Conservation (phyloP, 2,797 vertebrate species). For the Oreonectes daqikongensis region DNA sequence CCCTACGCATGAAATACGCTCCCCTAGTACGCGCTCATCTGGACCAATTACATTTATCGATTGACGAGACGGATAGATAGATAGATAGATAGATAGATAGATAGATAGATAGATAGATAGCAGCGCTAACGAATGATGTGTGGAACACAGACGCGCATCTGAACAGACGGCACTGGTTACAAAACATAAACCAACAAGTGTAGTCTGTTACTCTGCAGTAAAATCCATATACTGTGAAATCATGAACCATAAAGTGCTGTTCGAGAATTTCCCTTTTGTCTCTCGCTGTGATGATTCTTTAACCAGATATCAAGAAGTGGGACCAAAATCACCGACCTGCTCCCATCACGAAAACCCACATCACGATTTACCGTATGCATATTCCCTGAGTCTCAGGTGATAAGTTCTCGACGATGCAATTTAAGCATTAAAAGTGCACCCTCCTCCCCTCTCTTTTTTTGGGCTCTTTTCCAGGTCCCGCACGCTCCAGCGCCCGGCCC, state of each 20-base stretch:
- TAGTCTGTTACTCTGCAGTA: background rate
- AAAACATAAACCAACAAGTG: background rate
- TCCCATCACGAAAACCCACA: background rate
- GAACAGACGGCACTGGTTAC: background rate
- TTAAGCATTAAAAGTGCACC: slow-evolving; percentile 27
- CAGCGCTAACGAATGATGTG: too few relatives aligned
- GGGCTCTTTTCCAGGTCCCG: slow-evolving; percentile 77
- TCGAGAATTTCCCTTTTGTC: background rate
- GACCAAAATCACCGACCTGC: background rate
- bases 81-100: background rate
- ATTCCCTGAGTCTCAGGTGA: slow-evolving; percentile 34
- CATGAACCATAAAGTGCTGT: background rate
- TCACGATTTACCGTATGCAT: background rate
- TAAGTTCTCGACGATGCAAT: slow-evolving; percentile 5
- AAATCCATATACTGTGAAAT: background rate
- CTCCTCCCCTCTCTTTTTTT: slow-evolving; percentile 44
- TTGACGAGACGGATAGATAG: background rate
- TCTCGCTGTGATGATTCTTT: background rate
- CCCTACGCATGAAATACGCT: too few relatives aligned
- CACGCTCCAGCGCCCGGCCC: slow-evolving; percentile 82
- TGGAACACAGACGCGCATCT: slow-evolving; percentile 14
- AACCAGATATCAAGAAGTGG: background rate
- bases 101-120: background rate
- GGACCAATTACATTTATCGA: background rate
- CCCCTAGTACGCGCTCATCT: too few relatives aligned